Conservation (phyloP, 2,113 vertebrate genomes). For the Hymenochirus boettgeri region DNA sequence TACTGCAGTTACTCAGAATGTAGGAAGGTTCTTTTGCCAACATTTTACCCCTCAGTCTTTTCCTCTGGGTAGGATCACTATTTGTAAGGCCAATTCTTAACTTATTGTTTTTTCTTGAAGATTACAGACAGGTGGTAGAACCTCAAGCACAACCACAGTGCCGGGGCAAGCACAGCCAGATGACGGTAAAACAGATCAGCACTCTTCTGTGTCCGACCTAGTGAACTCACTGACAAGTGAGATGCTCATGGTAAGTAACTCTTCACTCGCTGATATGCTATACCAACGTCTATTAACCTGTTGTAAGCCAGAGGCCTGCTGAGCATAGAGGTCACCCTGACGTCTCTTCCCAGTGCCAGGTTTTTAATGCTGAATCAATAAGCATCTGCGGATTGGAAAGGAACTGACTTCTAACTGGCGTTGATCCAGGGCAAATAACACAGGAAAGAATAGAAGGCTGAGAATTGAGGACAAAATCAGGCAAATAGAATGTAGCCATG, state of each 20-base stretch:
- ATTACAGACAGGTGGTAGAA: slow-evolving; percentile 78
- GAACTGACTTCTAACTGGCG: slow-evolving; percentile 18
- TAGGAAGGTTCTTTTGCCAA: too few relatives aligned
- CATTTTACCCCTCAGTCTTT: too few relatives aligned
- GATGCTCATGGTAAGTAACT: slow-evolving; percentile 91
- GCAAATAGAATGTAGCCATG: background rate
- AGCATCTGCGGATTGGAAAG: slow-evolving; percentile 4
- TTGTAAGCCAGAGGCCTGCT: rapidly evolving
- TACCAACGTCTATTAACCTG: background rate
- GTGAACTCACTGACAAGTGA: slow-evolving; percentile 96
- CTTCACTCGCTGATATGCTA: rapidly evolving
- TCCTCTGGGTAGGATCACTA: too few relatives aligned
- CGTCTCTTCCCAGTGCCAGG: background rate
- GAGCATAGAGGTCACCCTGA: background rate
- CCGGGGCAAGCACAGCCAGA: slow-evolving; percentile 80
- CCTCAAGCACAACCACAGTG: slow-evolving; percentile 67
- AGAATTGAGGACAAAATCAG: background rate
- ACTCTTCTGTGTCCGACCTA: slow-evolving; percentile 88
- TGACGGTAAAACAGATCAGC: slow-evolving; percentile 78
- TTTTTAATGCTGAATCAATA: slow-evolving; percentile 32
- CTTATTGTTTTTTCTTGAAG: slow-evolving; percentile 55
- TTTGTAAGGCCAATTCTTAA: background rate
- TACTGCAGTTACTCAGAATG: too few relatives aligned
- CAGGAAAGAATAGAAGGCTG: background rate
- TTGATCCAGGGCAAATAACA: background rate